phyloP scores from a whole-genome alignment of 2,797 vertebrate genomes.

The Gouania willdenowi region DNA sequence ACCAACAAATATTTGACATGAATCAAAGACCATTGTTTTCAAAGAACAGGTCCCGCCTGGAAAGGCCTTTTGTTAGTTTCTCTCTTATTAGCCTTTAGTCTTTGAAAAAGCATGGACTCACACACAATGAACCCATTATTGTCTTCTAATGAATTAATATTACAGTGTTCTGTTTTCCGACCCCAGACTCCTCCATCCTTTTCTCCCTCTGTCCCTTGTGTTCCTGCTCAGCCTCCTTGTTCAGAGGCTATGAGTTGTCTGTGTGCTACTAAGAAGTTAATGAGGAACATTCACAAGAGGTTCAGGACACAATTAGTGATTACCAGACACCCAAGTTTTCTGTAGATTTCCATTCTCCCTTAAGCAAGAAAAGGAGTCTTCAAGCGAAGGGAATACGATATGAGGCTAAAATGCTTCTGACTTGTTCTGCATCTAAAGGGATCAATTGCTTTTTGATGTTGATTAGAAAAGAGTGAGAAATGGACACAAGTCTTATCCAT shows the following conservation, averaged over 20 bases:
- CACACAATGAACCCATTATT: slow-evolving; percentile 50
- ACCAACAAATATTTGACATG: slow-evolving; percentile 25
- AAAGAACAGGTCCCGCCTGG: slow-evolving; percentile 22
- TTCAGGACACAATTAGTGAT: slow-evolving; percentile 73
- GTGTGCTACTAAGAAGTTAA: slow-evolving; percentile 60
- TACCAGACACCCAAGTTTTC: slow-evolving; percentile 61
- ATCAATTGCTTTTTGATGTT: slow-evolving; percentile 48
- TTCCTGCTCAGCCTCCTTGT: slow-evolving; percentile 18
- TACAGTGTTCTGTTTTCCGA: slow-evolving; percentile 43
- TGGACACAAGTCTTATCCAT: slow-evolving; percentile 58
- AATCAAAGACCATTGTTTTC: slow-evolving; percentile 27
- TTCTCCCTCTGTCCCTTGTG: slow-evolving; percentile 30
- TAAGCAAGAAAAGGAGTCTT: slow-evolving; percentile 62
- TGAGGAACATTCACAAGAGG: slow-evolving; percentile 57
- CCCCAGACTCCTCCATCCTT: slow-evolving; percentile 20
- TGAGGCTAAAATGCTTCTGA: slow-evolving; percentile 61
- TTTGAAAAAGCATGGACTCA: slow-evolving; percentile 20
- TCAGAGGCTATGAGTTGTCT: slow-evolving; percentile 33
- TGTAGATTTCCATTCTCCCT: slow-evolving; percentile 53
- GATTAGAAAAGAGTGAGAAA: slow-evolving; percentile 49
- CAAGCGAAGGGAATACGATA: slow-evolving; percentile 72
- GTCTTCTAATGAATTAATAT: slow-evolving; percentile 68
- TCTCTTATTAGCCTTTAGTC: slow-evolving; percentile 40
- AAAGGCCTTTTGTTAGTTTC: slow-evolving; percentile 30
- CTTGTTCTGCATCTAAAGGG: slow-evolving; percentile 50